Evolutionary conservation across 2,113 vertebrate species (phyloP).

Genomic region (Pavo muticus): DNA sequence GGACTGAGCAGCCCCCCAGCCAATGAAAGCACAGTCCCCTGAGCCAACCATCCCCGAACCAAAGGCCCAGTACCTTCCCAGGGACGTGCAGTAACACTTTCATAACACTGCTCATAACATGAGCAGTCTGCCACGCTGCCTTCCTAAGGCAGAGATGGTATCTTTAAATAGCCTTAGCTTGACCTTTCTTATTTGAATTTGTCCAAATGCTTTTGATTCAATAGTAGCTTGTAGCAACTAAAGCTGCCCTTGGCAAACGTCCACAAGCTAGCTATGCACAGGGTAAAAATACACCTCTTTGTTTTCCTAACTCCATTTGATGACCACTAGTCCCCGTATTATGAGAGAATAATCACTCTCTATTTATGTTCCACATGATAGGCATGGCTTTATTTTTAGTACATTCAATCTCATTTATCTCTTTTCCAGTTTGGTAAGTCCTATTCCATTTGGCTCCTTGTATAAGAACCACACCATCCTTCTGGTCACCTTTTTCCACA

Average conservation of each 20-base stretch:
- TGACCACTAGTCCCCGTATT: slow-evolving; percentile 11
- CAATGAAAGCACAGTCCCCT: not conserved
- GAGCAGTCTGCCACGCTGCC: not conserved
- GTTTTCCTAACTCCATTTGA: slow-evolving; percentile 42
- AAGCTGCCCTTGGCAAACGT: slow-evolving; percentile 29
- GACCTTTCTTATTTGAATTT: slow-evolving; percentile 6
- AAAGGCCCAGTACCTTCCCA: not conserved
- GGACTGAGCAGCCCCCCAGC: not conserved
- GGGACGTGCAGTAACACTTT: not conserved
- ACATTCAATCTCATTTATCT: slow-evolving; percentile 27
- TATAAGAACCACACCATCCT: not conserved
- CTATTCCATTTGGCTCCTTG: slow-evolving; percentile 14
- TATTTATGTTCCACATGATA: slow-evolving; percentile 45
- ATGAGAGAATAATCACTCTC: slow-evolving; percentile 42
- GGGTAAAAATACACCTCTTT: slow-evolving; percentile 59
- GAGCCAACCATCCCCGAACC: not conserved
- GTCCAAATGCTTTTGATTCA: not conserved
- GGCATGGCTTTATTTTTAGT: slow-evolving; percentile 57
- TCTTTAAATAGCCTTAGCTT: slow-evolving; percentile 15
- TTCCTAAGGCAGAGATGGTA: not conserved
- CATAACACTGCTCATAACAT: not conserved
- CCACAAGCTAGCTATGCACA: not conserved
- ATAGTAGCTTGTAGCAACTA: not conserved
- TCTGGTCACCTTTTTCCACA: not conserved
- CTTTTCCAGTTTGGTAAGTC: slow-evolving; percentile 9